Base-by-base conservation (phyloP, 2,888 invertebrate genomes). In the Biston stratarius region DNA sequence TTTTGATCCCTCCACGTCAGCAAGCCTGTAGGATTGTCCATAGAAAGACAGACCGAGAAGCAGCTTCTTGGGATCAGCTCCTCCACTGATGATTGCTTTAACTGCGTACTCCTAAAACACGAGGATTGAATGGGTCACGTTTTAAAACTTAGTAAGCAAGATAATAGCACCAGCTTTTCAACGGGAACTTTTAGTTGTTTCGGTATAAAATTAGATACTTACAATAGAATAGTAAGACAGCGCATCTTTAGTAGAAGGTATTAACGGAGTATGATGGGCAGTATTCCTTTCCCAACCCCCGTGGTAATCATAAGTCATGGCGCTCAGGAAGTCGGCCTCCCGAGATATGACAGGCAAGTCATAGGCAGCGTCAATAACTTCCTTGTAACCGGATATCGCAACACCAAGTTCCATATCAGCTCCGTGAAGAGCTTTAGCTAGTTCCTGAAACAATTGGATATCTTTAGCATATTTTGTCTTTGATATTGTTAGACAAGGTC, bases 301-400 rank as follows among this genome's bases (percentile, higher is more conserved):
- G 75, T 98, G 98, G 83, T 97, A 98, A 83, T 98, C 98, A 75
- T 97, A 98, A 0, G 96, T 96, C 97, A 98, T 98, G 0, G 97
- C 96, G 6, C 97, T 97, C 83, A 98, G 94, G 83, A 97, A 98
- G 77, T 98, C 97, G 0, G 96, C 95, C 47, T 96, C 92, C 58
- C 94, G 93, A 0, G 96, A 96, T 49, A 98, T 91, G 1, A 95
- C 88, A 0, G 95, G 93, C 0, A 98, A 91, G 74, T 98, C 98
- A 80, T 98, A 99, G 0, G 97, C 98, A 11, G 96, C 95, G 69
- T 97, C 97, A 55, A 99, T 98, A 0, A 98, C 97, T 89, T 98
- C 97, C 78, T 97, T 97, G 83, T 98, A 98, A 0, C 98, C 98
- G 0, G 98, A 98, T 52, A 98, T 95, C 0, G 98, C 96, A 0